Percentiles rank a stretch among this genome's conserved stretches.
Conservation (phyloP, 2,888 invertebrate species). For the Nomada flava region DNA sequence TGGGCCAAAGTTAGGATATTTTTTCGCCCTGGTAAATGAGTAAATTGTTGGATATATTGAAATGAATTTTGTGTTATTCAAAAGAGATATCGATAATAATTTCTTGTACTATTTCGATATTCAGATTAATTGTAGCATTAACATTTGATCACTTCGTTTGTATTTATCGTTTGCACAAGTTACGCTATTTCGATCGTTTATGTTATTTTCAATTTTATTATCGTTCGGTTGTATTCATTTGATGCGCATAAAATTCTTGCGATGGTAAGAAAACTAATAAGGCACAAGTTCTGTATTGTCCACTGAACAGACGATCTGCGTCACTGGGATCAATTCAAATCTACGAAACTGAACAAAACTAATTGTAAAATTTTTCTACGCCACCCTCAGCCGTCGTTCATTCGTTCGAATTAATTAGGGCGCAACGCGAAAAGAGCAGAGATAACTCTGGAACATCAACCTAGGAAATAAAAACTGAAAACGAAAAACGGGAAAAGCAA, state of each 20-base stretch:
- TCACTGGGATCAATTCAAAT: not conserved
- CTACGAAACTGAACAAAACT: not conserved
- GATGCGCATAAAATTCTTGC: too few relatives aligned
- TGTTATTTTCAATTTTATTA: too few relatives aligned
- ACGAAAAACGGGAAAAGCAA: not conserved
- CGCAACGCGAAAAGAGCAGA: not conserved
- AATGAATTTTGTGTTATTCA: not conserved
- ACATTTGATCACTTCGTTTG: too few relatives aligned
- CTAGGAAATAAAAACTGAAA: not conserved
- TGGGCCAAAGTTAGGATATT: not conserved
- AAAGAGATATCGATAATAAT: too few relatives aligned
- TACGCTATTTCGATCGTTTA: too few relatives aligned
- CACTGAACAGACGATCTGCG: not conserved
- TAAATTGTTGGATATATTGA: not conserved
- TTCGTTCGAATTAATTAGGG: constrained; percentile 15
- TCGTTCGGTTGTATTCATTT: too few relatives aligned
- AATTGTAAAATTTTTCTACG: not conserved
- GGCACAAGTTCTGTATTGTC: too few relatives aligned
- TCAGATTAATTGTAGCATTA: too few relatives aligned
- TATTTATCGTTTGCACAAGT: too few relatives aligned
- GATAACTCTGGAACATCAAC: not conserved
- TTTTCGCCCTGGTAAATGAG: not conserved
- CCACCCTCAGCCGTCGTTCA: not conserved
- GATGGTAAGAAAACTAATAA: too few relatives aligned
- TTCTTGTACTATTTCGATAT: too few relatives aligned